Evolutionary conservation across 2,888 invertebrate genomes (phyloP).

Genomic region (Liposcelis brunnea): DNA sequence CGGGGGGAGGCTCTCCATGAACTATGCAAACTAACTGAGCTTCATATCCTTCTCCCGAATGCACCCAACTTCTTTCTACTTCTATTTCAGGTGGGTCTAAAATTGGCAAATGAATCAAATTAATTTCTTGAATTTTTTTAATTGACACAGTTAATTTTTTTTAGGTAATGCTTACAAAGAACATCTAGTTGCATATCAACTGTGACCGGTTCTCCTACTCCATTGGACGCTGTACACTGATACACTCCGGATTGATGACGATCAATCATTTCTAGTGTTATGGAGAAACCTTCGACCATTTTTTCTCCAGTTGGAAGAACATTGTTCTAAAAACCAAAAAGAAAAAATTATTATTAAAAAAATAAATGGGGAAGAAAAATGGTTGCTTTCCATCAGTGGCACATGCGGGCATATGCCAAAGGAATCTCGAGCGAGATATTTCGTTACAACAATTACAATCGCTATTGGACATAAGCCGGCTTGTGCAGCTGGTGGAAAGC

Average conservation of each 20-base stretch:
- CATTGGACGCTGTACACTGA: constrained; percentile 35
- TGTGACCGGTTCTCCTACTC: constrained; percentile 33
- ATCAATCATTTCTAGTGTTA: constrained; percentile 33
- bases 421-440: too few relatives aligned
- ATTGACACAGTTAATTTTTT: constrained; percentile 9
- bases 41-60: constrained; percentile 49
- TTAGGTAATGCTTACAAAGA: constrained; percentile 28
- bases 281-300: constrained; percentile 30
- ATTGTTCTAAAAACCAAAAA: constrained; percentile 16
- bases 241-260: constrained; percentile 34
- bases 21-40: constrained; percentile 50
- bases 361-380: too few relatives aligned
- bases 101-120: constrained; percentile 15
- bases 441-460: too few relatives aligned
- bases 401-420: too few relatives aligned
- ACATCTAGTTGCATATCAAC: constrained; percentile 34
- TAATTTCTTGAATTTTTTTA: too few relatives aligned
- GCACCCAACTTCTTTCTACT: constrained; percentile 50
- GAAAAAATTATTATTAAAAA: neutral
- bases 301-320: constrained; percentile 24
- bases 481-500: too few relatives aligned
- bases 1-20: constrained; percentile 47
- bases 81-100: constrained; percentile 52
- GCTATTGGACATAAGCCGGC: too few relatives aligned
- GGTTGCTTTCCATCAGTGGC: too few relatives aligned